phyloP scores from a whole-genome alignment of 2,113 vertebrate species.

The Phoenicopterus ruber region DNA sequence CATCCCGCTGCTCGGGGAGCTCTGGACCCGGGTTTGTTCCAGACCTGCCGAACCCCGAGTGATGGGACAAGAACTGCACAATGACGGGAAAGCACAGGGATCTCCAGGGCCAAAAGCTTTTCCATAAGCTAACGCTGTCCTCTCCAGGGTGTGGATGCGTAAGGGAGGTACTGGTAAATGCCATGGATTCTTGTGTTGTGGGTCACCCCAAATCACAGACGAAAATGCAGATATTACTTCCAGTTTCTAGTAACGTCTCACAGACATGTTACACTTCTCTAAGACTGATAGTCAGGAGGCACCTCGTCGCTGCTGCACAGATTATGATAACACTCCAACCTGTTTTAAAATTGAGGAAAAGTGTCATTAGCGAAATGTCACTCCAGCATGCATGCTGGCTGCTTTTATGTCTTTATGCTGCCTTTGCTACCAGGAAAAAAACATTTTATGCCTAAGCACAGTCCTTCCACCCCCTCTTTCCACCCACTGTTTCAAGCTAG shows the following conservation, averaged over 20 bases:
- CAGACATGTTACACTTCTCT: background rate
- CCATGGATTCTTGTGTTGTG: background rate
- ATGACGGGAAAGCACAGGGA: background rate
- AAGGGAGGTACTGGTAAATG: background rate
- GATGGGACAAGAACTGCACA: background rate
- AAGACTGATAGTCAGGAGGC: background rate
- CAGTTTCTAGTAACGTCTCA: background rate
- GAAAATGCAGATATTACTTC: background rate
- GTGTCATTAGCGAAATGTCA: background rate
- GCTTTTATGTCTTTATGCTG: background rate
- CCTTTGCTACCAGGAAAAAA: background rate
- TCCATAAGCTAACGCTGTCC: background rate
- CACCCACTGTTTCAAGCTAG: background rate
- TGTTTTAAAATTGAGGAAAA: background rate
- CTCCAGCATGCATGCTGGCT: background rate
- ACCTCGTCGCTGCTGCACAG: background rate
- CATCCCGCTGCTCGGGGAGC: accelerated
- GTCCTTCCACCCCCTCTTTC: background rate
- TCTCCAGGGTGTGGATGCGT: background rate
- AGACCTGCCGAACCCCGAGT: background rate
- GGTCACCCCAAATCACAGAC: background rate
- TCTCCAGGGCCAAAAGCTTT: background rate
- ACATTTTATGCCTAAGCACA: background rate
- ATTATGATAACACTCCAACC: background rate
- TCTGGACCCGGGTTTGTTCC: background rate